These are phyloP conservation scores for Macrosiphum euphorbiae DNA, from an alignment of 2,888 invertebrate genomes.

Conservation along the genomic window DNA sequence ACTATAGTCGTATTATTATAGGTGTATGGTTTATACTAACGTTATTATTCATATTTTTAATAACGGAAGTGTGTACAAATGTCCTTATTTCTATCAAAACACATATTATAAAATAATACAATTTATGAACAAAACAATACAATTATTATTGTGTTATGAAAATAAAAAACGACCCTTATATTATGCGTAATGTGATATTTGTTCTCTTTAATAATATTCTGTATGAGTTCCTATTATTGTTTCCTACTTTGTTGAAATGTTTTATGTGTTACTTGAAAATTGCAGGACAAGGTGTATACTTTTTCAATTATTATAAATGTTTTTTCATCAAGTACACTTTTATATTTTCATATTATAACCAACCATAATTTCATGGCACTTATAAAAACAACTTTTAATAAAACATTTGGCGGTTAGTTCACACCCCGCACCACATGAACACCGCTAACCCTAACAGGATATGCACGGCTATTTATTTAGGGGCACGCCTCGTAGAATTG, in stretches of 20 bases:
- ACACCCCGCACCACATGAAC: not conserved
- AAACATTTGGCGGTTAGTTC: not conserved
- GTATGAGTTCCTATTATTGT: not conserved
- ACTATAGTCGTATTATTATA: not conserved
- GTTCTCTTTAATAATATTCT: not conserved
- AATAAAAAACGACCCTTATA: not conserved
- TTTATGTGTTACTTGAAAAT: not conserved
- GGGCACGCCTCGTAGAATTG: not conserved
- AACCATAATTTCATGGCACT: not conserved
- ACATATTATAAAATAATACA: not conserved
- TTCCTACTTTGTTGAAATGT: not conserved
- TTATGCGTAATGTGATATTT: not conserved
- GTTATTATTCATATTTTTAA: not conserved
- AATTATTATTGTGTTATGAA: not conserved
- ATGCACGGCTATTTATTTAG: not conserved
- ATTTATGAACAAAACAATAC: not conserved
- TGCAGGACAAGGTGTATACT: not conserved
- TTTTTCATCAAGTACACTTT: not conserved
- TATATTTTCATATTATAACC: not conserved
- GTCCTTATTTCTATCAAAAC: not conserved
- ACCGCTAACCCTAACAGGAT: not conserved
- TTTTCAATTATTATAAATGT: not conserved
- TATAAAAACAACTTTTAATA: not conserved
- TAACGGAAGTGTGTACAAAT: not conserved
- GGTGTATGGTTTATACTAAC: not conserved